Base-by-base conservation (phyloP, 2,113 vertebrate species). In the Passer domesticus region DNA sequence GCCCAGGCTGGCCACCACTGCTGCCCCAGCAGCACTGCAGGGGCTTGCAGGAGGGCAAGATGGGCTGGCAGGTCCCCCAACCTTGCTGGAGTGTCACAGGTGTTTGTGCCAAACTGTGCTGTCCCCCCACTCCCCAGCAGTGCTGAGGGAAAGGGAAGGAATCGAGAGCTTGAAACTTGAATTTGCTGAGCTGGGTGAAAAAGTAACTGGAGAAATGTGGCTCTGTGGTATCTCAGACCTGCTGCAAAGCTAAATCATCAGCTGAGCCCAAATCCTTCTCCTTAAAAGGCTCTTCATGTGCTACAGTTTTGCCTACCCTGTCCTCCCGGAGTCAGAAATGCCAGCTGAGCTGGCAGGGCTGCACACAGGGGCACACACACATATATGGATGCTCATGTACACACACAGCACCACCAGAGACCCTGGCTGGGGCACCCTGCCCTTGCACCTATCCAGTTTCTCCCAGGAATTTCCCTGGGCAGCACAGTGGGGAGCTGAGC, bases 211-310 rank as follows among this genome's bases (percentile, higher is more conserved):
- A 47, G 79, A 90, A 80, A 77, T 31, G 43, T 41, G 46, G 58
- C 47, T 89, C 60, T 92, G 64, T 43, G 39, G 22, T 83, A 31
- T 80, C 67, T 83, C 72, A 86, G 72, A 77, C 46, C 82, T 86
- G 63, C 79, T 69, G 78, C 16, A 50, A 73, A 93, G 75, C 39
- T 68, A 88, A 92, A 67, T 52, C 79, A 66, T 58, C 27, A 90
- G 78, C 89, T 63, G 59, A 79, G 55, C 53, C 49, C 43, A 66
- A 83, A 56, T 85, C 59, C 56, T 66, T 87, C 56, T 84, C 90
- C 82, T 91, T 88, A 83, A 93, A 95, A 93, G 90, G 83, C 47
- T 37, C 79, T 66, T 78, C 9, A 46, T 72, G 58, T n/a, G 47
- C 43, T 50, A 6, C 6, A 19, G 41, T 10, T 74, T 66, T 49